A percentile compares a stretch with the other conserved stretches of the same genome.
Conservation (phyloP, 2,797 vertebrate species). For the Anableps anableps region DNA sequence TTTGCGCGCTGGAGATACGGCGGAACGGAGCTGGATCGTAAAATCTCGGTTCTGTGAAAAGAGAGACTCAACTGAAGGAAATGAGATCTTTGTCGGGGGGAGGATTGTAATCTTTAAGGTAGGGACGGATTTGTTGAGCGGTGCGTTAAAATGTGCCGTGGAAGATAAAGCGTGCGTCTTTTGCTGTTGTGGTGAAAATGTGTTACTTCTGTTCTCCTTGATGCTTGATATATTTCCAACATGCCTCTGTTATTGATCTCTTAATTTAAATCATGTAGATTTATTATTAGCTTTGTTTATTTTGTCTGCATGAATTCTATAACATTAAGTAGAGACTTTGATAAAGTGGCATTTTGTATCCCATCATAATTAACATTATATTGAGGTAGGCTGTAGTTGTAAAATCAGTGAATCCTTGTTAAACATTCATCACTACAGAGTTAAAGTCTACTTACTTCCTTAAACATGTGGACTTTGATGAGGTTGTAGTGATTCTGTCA, state of each 20-base stretch:
- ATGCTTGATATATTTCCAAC: background rate
- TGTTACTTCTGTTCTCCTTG: background rate
- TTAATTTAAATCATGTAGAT: background rate
- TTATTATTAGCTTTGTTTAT: background rate
- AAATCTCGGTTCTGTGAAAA: background rate
- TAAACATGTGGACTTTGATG: conserved; percentile 4
- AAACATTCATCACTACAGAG: background rate
- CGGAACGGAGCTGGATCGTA: conserved; percentile 12
- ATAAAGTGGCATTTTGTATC: background rate
- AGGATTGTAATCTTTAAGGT: conserved; percentile 46
- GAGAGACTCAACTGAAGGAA: conserved; percentile 15
- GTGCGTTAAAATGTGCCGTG: background rate
- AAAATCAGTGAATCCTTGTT: background rate
- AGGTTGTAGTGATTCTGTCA: background rate
- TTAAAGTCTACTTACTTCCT: conserved; percentile 17
- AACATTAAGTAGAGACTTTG: background rate
- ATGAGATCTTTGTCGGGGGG: conserved; percentile 37
- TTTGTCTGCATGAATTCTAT: background rate
- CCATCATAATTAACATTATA: background rate
- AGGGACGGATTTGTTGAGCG: conserved; percentile 13
- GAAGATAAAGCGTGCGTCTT: background rate
- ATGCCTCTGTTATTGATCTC: background rate
- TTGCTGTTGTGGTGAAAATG: background rate
- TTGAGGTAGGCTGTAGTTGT: background rate
- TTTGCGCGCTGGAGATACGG: conserved; percentile 11